A percentile compares a stretch with the other conserved stretches of the same genome.
Conservation (phyloP, 2,797 vertebrate genomes). For the Caiman crocodilus region DNA sequence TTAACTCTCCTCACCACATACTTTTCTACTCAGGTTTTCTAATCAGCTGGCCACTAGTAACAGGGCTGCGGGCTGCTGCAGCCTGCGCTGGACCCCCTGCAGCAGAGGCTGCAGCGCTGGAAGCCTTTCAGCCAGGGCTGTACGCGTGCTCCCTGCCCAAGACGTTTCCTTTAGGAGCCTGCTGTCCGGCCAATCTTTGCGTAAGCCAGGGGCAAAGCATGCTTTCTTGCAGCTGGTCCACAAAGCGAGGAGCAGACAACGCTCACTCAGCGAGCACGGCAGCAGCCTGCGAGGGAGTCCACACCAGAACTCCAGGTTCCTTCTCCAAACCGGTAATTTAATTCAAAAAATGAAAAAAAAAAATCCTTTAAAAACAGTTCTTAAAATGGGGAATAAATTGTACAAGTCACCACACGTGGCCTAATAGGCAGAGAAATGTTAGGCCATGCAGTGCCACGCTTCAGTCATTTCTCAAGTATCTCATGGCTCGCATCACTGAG, state of each 20-base stretch:
- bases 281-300: neutral
- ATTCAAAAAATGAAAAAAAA: neutral
- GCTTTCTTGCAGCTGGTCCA: neutral
- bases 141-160: no score
- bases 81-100: neutral
- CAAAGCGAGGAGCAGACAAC: accelerated
- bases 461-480: neutral
- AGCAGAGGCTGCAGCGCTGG: no score
- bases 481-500: neutral
- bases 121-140: no score
- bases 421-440: neutral
- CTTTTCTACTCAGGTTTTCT: no score
- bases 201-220: accelerated
- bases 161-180: no score
- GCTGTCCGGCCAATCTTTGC: no score
- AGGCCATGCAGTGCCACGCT: neutral
- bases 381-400: neutral
- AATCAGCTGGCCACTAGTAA: accelerated
- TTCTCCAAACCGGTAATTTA: neutral
- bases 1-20: no score
- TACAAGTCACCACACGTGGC: neutral
- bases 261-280: neutral
- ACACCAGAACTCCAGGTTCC: neutral
- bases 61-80: neutral
- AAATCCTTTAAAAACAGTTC: neutral